Conservation (phyloP, 2,888 invertebrate genomes). For the Ophraella communa region DNA sequence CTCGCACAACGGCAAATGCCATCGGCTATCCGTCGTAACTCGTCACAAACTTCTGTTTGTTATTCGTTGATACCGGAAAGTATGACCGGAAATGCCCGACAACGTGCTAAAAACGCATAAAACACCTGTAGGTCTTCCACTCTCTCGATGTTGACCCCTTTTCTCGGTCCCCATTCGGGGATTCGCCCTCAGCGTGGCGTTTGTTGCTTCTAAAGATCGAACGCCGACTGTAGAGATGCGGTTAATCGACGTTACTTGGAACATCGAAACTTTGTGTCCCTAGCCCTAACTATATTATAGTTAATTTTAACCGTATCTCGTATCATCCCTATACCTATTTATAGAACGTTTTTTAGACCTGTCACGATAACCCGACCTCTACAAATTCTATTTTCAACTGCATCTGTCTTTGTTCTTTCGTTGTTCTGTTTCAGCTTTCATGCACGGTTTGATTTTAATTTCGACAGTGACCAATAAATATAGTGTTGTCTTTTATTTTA, state of each 20-base stretch:
- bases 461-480: conserved; percentile 16
- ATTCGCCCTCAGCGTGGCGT: background rate
- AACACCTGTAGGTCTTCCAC: conserved; percentile 34
- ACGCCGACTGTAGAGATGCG: background rate
- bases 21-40: too few relatives aligned
- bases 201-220: conserved; percentile 3
- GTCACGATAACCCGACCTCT: conserved; percentile 12
- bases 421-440: conserved; percentile 7
- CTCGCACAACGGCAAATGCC: too few relatives aligned
- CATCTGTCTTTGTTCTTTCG: background rate
- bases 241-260: too few relatives aligned
- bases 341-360: background rate
- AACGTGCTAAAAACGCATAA: conserved; percentile 36
- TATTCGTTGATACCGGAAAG: conserved; percentile 13
- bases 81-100: conserved; percentile 36
- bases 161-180: conserved; percentile 5
- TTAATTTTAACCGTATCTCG: background rate
- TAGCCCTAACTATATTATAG: background rate
- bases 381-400: conserved; percentile 19
- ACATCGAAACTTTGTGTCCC: too few relatives aligned
- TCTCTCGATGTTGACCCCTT: conserved; percentile 15
- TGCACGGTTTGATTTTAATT: conserved; percentile 14
- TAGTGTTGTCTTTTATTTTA: conserved; percentile 1
- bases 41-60: conserved; percentile 20
- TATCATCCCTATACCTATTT: conserved; percentile 8